Percentiles rank a stretch among this genome's conserved stretches.
Evolutionary conservation across 1,140 invertebrate species (phyloP).

Genomic region (Bombus fervidus): DNA sequence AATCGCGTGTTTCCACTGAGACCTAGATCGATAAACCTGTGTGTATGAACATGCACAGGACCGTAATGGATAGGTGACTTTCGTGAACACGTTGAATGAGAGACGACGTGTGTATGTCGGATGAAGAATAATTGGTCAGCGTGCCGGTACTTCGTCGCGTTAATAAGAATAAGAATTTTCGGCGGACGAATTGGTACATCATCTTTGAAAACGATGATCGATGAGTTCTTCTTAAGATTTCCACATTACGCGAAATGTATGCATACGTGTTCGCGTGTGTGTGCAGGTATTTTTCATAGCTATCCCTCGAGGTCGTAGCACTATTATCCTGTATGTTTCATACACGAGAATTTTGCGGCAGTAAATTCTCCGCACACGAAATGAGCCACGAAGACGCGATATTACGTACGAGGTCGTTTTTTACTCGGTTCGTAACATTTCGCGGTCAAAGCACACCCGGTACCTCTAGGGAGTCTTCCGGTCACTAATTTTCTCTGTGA

Average conservation of each 20-base stretch:
- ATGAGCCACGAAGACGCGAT: slow-evolving; percentile 15
- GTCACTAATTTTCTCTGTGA: neutral
- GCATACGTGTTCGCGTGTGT: neutral
- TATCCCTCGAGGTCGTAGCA: neutral
- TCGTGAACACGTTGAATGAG: slow-evolving; percentile 4
- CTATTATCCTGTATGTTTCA: neutral
- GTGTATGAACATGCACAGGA: slow-evolving; percentile 4
- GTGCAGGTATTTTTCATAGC: neutral
- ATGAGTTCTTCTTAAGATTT: neutral
- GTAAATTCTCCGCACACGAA: neutral
- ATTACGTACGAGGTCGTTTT: slow-evolving; percentile 6
- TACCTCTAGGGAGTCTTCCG: neutral
- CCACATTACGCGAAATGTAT: neutral
- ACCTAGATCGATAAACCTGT: slow-evolving; percentile 42
- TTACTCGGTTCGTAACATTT: neutral
- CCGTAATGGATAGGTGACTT: slow-evolving; percentile 1
- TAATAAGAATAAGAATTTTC: slow-evolving; percentile 1
- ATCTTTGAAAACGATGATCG: neutral
- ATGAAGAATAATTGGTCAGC: neutral
- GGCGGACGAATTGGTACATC: neutral
- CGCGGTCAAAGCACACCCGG: neutral
- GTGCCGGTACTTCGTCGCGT: too few species aligned
- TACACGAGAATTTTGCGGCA: neutral
- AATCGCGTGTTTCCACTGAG: slow-evolving; percentile 43
- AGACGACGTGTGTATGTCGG: too few species aligned